Percentiles rank a stretch among this genome's conserved stretches.
Conservation (phyloP, 1,140 invertebrate genomes). For the Heliconius eleuchia region DNA sequence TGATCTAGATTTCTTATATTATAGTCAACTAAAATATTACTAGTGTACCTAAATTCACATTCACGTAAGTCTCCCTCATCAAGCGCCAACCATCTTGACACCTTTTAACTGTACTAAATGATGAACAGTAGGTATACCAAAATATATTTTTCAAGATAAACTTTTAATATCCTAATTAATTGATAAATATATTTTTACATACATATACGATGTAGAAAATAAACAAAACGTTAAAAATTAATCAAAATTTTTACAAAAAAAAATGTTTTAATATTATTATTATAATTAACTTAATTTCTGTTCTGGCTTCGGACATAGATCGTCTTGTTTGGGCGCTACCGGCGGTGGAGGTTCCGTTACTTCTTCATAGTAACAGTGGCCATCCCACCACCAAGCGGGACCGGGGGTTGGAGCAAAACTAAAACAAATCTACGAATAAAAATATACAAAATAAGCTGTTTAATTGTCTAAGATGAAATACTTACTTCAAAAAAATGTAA, state of each 20-base stretch:
- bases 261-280: not conserved
- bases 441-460: not conserved
- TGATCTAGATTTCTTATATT: too few relatives aligned
- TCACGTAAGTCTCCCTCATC: too few relatives aligned
- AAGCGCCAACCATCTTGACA: too few relatives aligned
- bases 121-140: too few relatives aligned
- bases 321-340: not conserved
- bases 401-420: slow-evolving; percentile 56
- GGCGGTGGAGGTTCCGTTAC: slow-evolving; percentile 39
- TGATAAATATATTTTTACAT: too few relatives aligned
- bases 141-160: too few relatives aligned
- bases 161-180: too few relatives aligned
- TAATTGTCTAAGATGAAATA: too few relatives aligned
- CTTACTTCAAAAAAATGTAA: too few relatives aligned
- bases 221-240: not conserved
- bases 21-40: too few relatives aligned
- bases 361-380: slow-evolving; percentile 60
- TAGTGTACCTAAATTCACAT: too few relatives aligned
- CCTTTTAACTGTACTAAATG: too few relatives aligned
- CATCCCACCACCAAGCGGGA: slow-evolving; percentile 64
- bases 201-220: not conserved
- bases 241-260: not conserved
- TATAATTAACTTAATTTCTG: not conserved
- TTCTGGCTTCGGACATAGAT: not conserved
- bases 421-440: slow-evolving; percentile 52